Evolutionary conservation across 2,797 vertebrate genomes (phyloP).

Genomic region (Remorina albescens): DNA sequence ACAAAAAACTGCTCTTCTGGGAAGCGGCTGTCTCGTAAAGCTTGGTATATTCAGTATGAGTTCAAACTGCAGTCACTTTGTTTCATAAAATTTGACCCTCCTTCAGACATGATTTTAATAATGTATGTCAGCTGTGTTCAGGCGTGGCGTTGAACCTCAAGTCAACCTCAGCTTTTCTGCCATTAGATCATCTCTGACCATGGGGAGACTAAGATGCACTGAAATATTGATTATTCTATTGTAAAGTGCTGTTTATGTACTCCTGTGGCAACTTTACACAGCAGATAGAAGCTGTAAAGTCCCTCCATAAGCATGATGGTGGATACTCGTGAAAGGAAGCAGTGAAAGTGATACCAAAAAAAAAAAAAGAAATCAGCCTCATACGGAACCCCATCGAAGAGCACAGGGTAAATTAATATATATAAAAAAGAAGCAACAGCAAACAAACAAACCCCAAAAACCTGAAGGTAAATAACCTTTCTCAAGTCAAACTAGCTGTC

Average conservation of each 20-base stretch:
- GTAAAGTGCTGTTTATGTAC: constrained; percentile 42
- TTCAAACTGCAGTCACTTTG: constrained; percentile 74
- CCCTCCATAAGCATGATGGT: background rate
- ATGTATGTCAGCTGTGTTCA: constrained; percentile 68
- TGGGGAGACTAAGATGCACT: constrained; percentile 62
- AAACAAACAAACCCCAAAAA: too few species aligned
- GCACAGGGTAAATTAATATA: background rate
- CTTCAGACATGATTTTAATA: constrained; percentile 76
- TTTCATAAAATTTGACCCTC: constrained; percentile 63
- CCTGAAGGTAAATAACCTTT: background rate
- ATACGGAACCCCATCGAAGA: background rate
- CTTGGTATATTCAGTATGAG: constrained; percentile 59
- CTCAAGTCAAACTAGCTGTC: background rate
- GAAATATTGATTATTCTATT: constrained; percentile 72
- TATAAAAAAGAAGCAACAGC: background rate
- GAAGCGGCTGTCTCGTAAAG: constrained; percentile 56
- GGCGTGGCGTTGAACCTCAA: constrained; percentile 59
- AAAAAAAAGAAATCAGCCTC: background rate
- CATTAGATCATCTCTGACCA: constrained; percentile 64
- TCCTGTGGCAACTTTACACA: constrained; percentile 18
- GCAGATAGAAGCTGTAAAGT: constrained; percentile 19
- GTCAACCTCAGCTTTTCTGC: constrained; percentile 61
- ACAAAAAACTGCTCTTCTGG: constrained; percentile 26
- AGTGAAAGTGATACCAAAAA: background rate
- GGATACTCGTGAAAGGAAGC: background rate